Evolutionary conservation across 2,888 invertebrate genomes (phyloP), one percentile per base, ranked within the genome.

Genomic region (Apotomis capreana): DNA sequence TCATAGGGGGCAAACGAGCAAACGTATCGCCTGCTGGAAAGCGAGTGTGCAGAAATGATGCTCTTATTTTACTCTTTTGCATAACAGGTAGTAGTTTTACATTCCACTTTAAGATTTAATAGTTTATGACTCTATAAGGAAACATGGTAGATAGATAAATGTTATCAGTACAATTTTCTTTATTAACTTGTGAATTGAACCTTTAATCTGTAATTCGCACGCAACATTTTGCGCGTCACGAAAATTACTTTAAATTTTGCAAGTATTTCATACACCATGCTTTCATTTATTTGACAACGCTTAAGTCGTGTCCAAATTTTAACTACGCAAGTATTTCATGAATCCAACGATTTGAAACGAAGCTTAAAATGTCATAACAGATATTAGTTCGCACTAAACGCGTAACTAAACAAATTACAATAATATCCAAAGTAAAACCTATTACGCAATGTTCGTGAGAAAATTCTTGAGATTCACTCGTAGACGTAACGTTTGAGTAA

Each of bases 401-500:
- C 57, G 71, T 62, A 79, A 74, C 74, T 74, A 75, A 74, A 75
- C 74, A 72, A 68, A 72, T 72, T 68, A 72, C 72, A 72, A 72
- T 68, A 71, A 68, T 62, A 71, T 72, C 63, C 72, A 63, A 68
- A 72, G 68, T 72, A 68, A 63, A 63, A 68, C 68, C 63, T 54
- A 78, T 87, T 86, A 83, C 77, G 79, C 81, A 86, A 87, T 77
- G 68, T 72, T 77, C 83, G 84, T 87, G 86, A 83, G 87, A 87
- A 85, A 81, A 82, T 79, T 78, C 58, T 63, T 58, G 76, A 80
- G 77, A 81, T 79, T 78, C 77, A 79, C 76, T 78, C 74, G 76
- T 78, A 76, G 77, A 83, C 81, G 82, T 82, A 86, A 85, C 69
- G 61, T 71, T 74, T 74, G 77, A 75, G 76, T 75, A 78, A 79